Evolutionary conservation across 1,140 invertebrate species (phyloP).

Genomic region (Episyrphus balteatus): DNA sequence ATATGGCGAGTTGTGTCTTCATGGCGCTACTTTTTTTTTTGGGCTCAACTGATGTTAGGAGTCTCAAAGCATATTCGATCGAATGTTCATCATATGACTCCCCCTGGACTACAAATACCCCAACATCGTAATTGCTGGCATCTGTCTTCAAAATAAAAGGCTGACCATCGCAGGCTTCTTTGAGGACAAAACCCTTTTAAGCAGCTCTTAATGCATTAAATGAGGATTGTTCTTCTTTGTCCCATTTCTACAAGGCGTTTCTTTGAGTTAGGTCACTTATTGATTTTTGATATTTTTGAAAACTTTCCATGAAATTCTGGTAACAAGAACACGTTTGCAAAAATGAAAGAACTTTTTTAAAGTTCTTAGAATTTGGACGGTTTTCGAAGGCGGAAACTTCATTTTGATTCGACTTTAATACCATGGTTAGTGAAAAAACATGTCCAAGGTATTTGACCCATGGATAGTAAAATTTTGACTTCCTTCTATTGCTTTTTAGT

Average conservation of each 20-base stretch:
- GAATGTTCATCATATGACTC: not conserved
- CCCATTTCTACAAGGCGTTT: too few species aligned
- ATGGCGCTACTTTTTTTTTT: slow-evolving; percentile 35
- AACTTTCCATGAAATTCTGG: not conserved
- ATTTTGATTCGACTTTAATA: slow-evolving; percentile 8
- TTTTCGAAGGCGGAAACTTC: slow-evolving; percentile 7
- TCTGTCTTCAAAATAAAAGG: slow-evolving; percentile 3
- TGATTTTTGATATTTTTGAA: not conserved
- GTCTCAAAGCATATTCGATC: slow-evolving; percentile 9
- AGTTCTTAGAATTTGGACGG: slow-evolving; percentile 5
- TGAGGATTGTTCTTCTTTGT: too few species aligned
- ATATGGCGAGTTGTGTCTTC: slow-evolving; percentile 31
- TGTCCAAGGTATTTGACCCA: too few species aligned
- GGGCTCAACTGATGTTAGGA: slow-evolving; percentile 24
- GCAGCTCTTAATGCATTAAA: too few species aligned
- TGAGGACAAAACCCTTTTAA: too few species aligned
- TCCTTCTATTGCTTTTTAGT: too few species aligned
- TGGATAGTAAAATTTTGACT: too few species aligned
- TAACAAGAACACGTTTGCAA: slow-evolving; percentile 10
- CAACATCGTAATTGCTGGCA: slow-evolving; percentile 2
- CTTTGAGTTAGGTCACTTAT: slow-evolving; percentile 5
- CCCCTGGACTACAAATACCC: slow-evolving; percentile 4
- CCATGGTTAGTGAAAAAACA: slow-evolving; percentile 9
- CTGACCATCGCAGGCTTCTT: too few species aligned
- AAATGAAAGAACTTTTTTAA: too few species aligned